phyloP scores from a whole-genome alignment of 53 echinoderm and acorn worm species.

The Echinarachnius parma region DNA sequence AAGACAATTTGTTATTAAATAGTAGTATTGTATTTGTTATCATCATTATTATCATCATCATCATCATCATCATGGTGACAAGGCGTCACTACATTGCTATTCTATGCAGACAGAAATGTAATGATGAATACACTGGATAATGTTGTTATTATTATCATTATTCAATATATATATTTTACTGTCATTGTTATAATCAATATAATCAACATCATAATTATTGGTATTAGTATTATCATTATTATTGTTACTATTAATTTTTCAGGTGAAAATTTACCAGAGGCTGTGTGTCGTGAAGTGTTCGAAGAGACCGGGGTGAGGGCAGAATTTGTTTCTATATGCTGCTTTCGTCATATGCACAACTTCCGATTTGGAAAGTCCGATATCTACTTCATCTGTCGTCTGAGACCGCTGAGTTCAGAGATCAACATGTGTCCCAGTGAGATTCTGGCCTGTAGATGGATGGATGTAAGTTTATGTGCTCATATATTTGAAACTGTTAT shows the following conservation, averaged over 20 bases:
- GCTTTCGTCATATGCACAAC: slow-evolving; percentile 77
- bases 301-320: slow-evolving; percentile 83
- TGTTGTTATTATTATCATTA: no score
- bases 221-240: no score
- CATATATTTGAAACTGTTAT: background rate
- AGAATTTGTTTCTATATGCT: slow-evolving; percentile 73
- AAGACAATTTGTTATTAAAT: no score
- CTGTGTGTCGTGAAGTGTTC: slow-evolving; percentile 74
- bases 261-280: slow-evolving; percentile 74
- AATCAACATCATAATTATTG: background rate
- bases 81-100: no score
- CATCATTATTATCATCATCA: no score
- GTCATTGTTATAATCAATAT: no score
- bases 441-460: slow-evolving; percentile 78
- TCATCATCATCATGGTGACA: no score
- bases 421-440: slow-evolving; percentile 66
- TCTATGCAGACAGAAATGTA: no score
- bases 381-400: slow-evolving; percentile 88
- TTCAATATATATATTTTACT: background rate
- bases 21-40: no score
- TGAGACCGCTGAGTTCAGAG: slow-evolving; percentile 61
- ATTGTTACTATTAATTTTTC: background rate
- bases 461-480: slow-evolving; percentile 58
- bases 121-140: no score
- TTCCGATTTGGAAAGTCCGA: slow-evolving; percentile 81